Evolutionary conservation across 2,113 vertebrate genomes (phyloP).

Genomic region (Carollia perspicillata): DNA sequence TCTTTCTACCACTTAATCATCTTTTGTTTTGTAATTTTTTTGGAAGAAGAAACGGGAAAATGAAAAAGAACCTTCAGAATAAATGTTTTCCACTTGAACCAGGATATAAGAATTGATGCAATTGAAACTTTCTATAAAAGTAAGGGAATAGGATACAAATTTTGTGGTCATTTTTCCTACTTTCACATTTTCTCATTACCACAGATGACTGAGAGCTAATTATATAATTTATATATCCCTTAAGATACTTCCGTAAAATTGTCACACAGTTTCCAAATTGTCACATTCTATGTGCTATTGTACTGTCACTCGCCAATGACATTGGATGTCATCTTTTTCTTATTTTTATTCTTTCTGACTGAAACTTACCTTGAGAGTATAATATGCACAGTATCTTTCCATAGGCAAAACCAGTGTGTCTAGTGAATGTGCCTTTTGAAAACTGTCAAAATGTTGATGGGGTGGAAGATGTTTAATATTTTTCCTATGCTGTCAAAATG

Average conservation of each 20-base stretch:
- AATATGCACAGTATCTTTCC: neutral
- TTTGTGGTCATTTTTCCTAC: neutral
- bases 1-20: neutral
- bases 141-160: neutral
- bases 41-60: neutral
- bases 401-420: neutral
- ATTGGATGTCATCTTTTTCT: neutral
- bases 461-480: neutral
- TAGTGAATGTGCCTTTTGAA: conserved; percentile 25
- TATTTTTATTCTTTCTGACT: neutral
- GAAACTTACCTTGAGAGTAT: neutral
- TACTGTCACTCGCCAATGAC: neutral
- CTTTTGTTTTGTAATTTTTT: neutral
- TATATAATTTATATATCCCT: neutral
- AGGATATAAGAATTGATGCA: neutral
- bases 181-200: neutral
- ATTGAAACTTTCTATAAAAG: neutral
- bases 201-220: neutral
- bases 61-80: neutral
- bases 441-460: conserved; percentile 50
- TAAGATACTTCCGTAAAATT: neutral
- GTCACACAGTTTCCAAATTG: neutral
- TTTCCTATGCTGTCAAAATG: conserved; percentile 19
- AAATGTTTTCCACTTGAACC: neutral
- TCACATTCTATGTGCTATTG: neutral